Evolutionary conservation across 2,888 invertebrate genomes (phyloP).

Genomic region (Lithophane socia): DNA sequence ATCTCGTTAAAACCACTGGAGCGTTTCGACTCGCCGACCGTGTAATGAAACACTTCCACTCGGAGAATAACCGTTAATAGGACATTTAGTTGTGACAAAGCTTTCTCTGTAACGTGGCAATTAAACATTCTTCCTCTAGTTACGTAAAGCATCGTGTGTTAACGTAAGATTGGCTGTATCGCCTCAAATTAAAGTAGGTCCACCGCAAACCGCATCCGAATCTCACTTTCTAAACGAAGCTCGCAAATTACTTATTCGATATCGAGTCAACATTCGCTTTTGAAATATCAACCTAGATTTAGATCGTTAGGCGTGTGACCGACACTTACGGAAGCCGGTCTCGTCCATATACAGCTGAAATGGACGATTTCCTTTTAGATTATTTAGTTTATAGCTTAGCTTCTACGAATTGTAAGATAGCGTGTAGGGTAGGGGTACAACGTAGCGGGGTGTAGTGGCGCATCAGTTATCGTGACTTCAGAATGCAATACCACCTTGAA

Average conservation of each 20-base stretch:
- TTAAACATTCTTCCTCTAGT: slow-evolving; percentile 68
- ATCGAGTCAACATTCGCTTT: slow-evolving; percentile 67
- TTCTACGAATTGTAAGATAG: slow-evolving; percentile 24
- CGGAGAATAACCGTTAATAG: slow-evolving; percentile 86
- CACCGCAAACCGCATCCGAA: slow-evolving; percentile 70
- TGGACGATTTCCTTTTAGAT: slow-evolving; percentile 48
- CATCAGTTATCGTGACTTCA: slow-evolving; percentile 80
- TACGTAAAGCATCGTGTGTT: slow-evolving; percentile 63
- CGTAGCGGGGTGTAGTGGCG: slow-evolving; percentile 50
- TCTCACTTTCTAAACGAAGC: slow-evolving; percentile 74
- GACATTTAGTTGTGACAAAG: slow-evolving; percentile 82
- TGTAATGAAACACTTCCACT: slow-evolving; percentile 89
- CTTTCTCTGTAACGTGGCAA: slow-evolving; percentile 82
- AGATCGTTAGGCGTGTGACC: slow-evolving; percentile 57
- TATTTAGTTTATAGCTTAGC: slow-evolving; percentile 34
- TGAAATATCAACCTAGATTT: slow-evolving; percentile 76
- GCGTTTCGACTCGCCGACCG: slow-evolving; percentile 83
- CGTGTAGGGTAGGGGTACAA: background rate
- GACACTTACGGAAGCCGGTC: slow-evolving; percentile 65
- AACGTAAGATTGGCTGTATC: slow-evolving; percentile 55
- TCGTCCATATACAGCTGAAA: slow-evolving; percentile 56
- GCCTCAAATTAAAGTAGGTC: slow-evolving; percentile 53
- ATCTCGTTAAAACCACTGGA: slow-evolving; percentile 85
- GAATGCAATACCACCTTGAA: slow-evolving; percentile 80
- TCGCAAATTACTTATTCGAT: slow-evolving; percentile 68